phyloP scores from a whole-genome alignment of 2,888 invertebrate species.

The Polyommatus iphigenia region DNA sequence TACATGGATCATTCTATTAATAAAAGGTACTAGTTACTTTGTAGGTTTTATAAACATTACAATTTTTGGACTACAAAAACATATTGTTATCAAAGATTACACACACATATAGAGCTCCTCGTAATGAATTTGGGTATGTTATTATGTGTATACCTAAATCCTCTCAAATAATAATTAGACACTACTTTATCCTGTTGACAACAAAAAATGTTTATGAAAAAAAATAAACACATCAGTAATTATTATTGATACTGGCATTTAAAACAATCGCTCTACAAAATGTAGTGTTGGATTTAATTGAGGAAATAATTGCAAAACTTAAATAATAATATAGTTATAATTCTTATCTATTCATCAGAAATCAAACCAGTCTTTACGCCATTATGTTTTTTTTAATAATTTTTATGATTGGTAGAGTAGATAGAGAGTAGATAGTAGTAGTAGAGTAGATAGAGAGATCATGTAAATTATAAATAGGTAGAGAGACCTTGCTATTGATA shows the following conservation, averaged over 20 bases:
- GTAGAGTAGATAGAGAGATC: background rate
- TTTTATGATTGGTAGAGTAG: background rate
- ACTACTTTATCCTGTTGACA: background rate
- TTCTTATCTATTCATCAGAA: slow-evolving; percentile 9
- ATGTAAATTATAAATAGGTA: background rate
- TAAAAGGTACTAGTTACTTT: background rate
- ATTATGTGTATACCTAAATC: no score
- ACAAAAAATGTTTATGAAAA: background rate
- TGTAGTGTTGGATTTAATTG: background rate
- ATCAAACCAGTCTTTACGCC: background rate
- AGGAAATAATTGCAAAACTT: slow-evolving; percentile 9
- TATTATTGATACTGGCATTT: background rate
- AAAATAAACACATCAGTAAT: background rate
- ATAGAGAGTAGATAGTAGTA: background rate
- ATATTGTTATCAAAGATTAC: background rate
- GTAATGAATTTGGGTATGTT: no score
- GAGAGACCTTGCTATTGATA: background rate
- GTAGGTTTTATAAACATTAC: background rate
- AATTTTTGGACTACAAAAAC: background rate
- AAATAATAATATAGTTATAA: background rate
- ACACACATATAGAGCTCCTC: background rate
- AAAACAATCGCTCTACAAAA: slow-evolving; percentile 15
- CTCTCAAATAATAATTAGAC: no score
- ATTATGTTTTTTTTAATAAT: background rate
- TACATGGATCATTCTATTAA: background rate